Evolutionary conservation across 1,140 invertebrate genomes (phyloP), one percentile per base, ranked within the genome.

Genomic region (Acyrthosiphon pisum): DNA sequence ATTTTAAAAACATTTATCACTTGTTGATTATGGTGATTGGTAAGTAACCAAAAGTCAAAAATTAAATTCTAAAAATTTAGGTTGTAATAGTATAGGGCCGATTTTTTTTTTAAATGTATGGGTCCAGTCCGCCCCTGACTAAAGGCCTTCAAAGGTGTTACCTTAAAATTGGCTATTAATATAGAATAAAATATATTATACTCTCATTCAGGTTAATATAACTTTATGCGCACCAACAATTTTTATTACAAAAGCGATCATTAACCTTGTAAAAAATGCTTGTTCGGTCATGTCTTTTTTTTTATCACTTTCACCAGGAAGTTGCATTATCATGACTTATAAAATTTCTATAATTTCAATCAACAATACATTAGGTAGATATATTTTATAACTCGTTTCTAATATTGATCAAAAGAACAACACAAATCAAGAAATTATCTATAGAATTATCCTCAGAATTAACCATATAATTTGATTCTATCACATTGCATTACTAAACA

Each of bases 261-360:
- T 68, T 90, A 60, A 60, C 53, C 53, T 90, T 90, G 18, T n/a
- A 46, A 14, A 90, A 90, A 68, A 90, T 44, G 37, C 37, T 90
- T 14, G n/a, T 44, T 90, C 6, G 11, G 44, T 37, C 22, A 44
- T 68, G 89, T 46, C 6, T 60, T 41, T 90, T 50, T 89, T 68
- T 48, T 35, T 91, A 53, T 56, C 26, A 84, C 91, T 93, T 93
- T 93, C 91, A 93, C 81, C 26, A 60, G 50, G 91, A 93, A 93
- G 86, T 44, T 83, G 35, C 26, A 44, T 84, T 48, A 93, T 86
- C 48, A 93, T 84, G 88, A 26, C 35, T 89, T 41, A 56, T 26
- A 30, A 1, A 26, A 18, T n/a, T 50, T 91, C 8, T 48, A 11
- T 53, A 35, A 84, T 53, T 92, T 83, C 22, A 50, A 83, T 83